Base-by-base conservation (phyloP, 2,797 vertebrate genomes). In the Enteromius viviparus region DNA sequence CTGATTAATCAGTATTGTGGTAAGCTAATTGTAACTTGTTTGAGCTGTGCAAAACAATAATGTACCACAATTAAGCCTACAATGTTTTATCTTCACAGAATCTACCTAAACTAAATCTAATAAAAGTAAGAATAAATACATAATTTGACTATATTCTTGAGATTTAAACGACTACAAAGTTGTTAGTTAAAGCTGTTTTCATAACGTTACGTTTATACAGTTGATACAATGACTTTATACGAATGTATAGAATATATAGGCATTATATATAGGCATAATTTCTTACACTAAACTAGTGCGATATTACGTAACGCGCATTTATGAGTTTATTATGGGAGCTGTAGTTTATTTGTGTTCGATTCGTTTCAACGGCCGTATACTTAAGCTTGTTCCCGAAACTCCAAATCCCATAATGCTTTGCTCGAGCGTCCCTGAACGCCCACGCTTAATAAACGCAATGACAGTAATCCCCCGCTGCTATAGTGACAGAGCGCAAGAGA, bases 401-500 rank as follows among this genome's bases (percentile, higher is more conserved):
- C 12, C 69, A 91, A 84, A 11, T 92, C 92, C 94, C 95, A 84
- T 3, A 12, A 90, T 88, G 77, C 90, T 3, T 19, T 84, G 8
- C 64, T 0, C 86, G 87, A 51, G 21, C 40, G 75, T 68, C 76
- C 74, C 69, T 91, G 26, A 40, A 84, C 88, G 82, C 94, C 93
- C 84, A 93, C 94, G 89, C 85, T 81, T 70, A 91, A 85, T 91
- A 89, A 93, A 91, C 87, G 89, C 87, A 15, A 89, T 89, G 89
- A 89, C 91, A 84, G 91, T 94, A 94, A 96, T 95, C 95, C 92
- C 84, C 83, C 53, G 82, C 72, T 85, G 84, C 82, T 89, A 89
- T 89, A 83, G 80, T 40, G 82, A 51, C 74, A 75, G 68, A 72
- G 60, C 9, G 82, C 87, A 86, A 81, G 85, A 85, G 75, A 87